Evolutionary conservation across 2,797 vertebrate genomes (phyloP).

Genomic region (Pseudomugil gertrudae): DNA sequence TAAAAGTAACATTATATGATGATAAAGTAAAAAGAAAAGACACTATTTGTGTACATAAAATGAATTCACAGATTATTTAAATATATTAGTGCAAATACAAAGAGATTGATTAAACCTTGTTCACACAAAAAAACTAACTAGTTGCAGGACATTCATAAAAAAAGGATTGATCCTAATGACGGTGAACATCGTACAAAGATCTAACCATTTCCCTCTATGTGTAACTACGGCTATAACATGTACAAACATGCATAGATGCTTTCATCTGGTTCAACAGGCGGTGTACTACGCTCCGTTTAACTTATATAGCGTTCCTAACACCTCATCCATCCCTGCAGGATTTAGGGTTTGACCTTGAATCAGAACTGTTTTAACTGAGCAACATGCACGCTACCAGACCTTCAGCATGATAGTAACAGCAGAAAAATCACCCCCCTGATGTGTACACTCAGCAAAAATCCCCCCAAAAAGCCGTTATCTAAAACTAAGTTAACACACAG

Average conservation of each 20-base stretch:
- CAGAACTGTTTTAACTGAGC: neutral
- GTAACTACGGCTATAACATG: neutral
- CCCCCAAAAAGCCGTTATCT: neutral
- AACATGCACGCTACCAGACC: neutral
- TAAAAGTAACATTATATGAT: too few relatives aligned
- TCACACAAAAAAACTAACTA: too few relatives aligned
- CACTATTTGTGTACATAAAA: too few relatives aligned
- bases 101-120: neutral
- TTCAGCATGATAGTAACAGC: neutral
- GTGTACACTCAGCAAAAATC: neutral
- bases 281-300: neutral
- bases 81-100: neutral
- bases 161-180: neutral
- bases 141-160: too few relatives aligned
- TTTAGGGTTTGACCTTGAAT: neutral
- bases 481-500: neutral
- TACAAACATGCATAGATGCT: neutral
- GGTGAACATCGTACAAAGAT: neutral
- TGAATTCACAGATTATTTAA: neutral
- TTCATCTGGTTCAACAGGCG: slow-evolving; percentile 2
- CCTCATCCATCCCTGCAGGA: neutral
- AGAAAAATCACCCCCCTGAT: neutral
- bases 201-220: neutral
- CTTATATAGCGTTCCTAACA: neutral
- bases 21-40: too few relatives aligned